A percentile compares a stretch with the other conserved stretches of the same genome.
phyloP scores from a whole-genome alignment of 2,888 invertebrate genomes.

The Nysson spinosus region DNA sequence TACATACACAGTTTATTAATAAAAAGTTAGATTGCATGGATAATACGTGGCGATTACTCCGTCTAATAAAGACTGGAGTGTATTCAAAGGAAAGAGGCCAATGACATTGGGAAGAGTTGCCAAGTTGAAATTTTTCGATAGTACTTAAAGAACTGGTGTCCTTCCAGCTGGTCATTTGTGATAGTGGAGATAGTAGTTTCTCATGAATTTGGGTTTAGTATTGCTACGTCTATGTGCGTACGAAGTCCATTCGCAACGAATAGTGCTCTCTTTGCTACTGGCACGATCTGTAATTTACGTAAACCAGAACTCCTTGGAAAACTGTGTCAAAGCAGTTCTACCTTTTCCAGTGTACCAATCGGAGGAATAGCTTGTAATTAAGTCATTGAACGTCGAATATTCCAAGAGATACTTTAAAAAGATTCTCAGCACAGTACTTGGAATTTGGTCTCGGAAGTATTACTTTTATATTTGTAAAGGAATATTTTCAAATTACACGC shows the following conservation, averaged over 20 bases:
- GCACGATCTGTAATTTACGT: constrained; percentile 24
- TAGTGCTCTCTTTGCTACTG: constrained; percentile 12
- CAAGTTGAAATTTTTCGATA: constrained; percentile 14
- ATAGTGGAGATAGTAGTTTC: constrained; percentile 6
- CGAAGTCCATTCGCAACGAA: constrained; percentile 6
- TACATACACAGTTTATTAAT: too few relatives aligned
- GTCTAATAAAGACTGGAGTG: not conserved
- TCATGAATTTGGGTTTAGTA: constrained; percentile 2
- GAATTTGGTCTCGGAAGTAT: not conserved
- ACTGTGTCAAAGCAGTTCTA: constrained; percentile 17
- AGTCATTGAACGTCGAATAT: constrained; percentile 16
- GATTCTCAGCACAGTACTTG: not conserved
- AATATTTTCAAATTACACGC: not conserved
- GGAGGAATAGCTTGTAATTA: constrained; percentile 32
- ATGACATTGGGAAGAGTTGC: constrained; percentile 1
- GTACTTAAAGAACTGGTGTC: constrained; percentile 8
- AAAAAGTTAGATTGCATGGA: too few relatives aligned
- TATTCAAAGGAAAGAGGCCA: not conserved
- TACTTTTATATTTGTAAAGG: not conserved
- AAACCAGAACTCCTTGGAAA: constrained; percentile 14
- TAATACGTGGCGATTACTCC: too few relatives aligned
- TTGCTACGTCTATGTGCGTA: not conserved
- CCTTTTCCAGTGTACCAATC: constrained; percentile 20
- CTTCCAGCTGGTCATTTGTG: constrained; percentile 16
- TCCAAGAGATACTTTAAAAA: not conserved